Conservation (phyloP, 2,888 invertebrate species). For the Cenopis cana region DNA sequence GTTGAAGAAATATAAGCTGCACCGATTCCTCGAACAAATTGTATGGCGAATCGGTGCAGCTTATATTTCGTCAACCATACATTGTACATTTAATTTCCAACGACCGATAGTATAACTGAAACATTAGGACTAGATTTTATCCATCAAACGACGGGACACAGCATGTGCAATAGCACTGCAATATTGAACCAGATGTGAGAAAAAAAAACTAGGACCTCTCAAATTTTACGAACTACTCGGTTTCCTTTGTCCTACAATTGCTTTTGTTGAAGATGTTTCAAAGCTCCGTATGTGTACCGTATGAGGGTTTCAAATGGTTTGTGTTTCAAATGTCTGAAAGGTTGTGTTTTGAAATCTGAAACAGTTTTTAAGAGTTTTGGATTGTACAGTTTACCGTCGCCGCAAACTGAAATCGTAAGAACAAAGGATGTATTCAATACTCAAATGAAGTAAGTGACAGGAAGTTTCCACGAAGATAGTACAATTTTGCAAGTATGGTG, state of each 20-base stretch:
- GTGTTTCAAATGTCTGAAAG: neutral
- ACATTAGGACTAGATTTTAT: neutral
- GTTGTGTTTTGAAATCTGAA: neutral
- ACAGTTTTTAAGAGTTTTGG: neutral
- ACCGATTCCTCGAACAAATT: no score
- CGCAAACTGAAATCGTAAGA: constrained; percentile 19
- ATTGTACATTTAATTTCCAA: neutral
- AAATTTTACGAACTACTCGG: constrained; percentile 18
- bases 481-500: neutral
- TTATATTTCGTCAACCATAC: no score
- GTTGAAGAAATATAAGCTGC: no score
- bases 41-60: no score
- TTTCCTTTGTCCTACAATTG: constrained; percentile 19
- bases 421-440: neutral
- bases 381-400: neutral
- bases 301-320: constrained; percentile 12
- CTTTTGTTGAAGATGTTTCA: neutral
- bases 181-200: neutral
- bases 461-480: no score
- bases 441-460: neutral
- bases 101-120: neutral
- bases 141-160: neutral
- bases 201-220: neutral
- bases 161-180: neutral
- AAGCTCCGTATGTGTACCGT: neutral